Conservation (phyloP, 1,140 invertebrate species). For the Megathymus violae region DNA sequence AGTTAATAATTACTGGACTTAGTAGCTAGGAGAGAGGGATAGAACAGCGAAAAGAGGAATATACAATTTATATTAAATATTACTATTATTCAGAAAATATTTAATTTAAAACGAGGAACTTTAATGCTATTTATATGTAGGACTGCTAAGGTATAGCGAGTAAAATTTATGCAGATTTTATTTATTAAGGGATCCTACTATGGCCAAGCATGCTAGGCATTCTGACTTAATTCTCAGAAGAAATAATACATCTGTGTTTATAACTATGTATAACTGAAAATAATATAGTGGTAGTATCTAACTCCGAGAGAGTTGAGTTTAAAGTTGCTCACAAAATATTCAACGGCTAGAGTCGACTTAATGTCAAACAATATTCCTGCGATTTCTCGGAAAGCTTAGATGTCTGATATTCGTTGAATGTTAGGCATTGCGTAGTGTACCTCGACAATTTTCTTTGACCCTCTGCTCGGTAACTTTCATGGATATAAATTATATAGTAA, state of each 20-base stretch:
- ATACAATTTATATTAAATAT: too few relatives aligned
- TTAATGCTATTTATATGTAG: too few relatives aligned
- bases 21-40: background rate
- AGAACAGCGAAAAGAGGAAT: background rate
- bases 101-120: too few relatives aligned
- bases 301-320: background rate
- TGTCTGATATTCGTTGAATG: constrained; percentile 58
- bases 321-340: constrained; percentile 15
- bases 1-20: constrained; percentile 14
- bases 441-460: constrained; percentile 73
- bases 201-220: too few relatives aligned
- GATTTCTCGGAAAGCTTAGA: constrained; percentile 63
- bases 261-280: too few relatives aligned
- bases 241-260: too few relatives aligned
- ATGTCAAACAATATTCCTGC: constrained; percentile 15
- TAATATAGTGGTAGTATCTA: too few relatives aligned
- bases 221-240: too few relatives aligned
- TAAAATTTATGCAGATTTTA: too few relatives aligned
- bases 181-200: too few relatives aligned
- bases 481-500: constrained; percentile 71
- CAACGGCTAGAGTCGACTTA: constrained; percentile 12
- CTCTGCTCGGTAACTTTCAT: constrained; percentile 55
- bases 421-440: constrained; percentile 56
- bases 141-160: too few relatives aligned
- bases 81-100: too few relatives aligned